Percentiles rank a stretch among this genome's conserved stretches.
phyloP scores from a whole-genome alignment of 2,113 vertebrate species.

The Cyanoderma ruficeps region DNA sequence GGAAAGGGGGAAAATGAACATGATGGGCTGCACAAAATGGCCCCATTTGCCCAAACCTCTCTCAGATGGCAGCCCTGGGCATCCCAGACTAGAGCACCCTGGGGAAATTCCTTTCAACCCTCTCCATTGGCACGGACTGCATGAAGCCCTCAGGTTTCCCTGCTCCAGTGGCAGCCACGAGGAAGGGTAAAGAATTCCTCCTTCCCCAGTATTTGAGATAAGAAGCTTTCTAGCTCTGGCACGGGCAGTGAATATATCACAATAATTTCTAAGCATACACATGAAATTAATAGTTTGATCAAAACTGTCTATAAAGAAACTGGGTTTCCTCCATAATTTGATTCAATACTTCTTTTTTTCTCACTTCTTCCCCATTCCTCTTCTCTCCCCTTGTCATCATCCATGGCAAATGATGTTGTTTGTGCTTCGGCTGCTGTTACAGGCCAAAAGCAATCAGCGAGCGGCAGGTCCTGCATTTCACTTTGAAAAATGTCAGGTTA shows the following conservation, averaged over 20 bases:
- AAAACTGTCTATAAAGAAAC: not conserved
- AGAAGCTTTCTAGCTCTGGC: not conserved
- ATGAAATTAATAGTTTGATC: not conserved
- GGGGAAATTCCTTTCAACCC: not conserved
- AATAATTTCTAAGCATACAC: not conserved
- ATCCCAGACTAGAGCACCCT: not conserved
- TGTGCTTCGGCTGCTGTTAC: not conserved
- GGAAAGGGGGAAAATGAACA: not conserved
- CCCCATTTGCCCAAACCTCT: not conserved
- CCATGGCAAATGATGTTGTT: not conserved
- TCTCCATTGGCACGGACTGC: not conserved
- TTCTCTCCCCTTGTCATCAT: not conserved
- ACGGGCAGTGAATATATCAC: not conserved
- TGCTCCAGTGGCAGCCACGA: not conserved
- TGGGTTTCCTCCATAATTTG: not conserved
- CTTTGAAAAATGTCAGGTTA: slow-evolving; percentile 27
- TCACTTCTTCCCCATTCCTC: not conserved
- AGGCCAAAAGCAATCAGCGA: slow-evolving; percentile 4
- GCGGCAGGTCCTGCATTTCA: not conserved
- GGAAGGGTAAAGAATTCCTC: not conserved
- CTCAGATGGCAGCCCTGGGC: fast-evolving
- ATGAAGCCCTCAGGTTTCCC: fast-evolving
- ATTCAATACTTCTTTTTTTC: not conserved
- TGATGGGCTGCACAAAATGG: not conserved
- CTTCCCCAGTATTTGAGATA: not conserved